A percentile compares a stretch with the other conserved stretches of the same genome.
phyloP scores from a whole-genome alignment of 2,797 vertebrate genomes.

The Sphenopsis melanotis region DNA sequence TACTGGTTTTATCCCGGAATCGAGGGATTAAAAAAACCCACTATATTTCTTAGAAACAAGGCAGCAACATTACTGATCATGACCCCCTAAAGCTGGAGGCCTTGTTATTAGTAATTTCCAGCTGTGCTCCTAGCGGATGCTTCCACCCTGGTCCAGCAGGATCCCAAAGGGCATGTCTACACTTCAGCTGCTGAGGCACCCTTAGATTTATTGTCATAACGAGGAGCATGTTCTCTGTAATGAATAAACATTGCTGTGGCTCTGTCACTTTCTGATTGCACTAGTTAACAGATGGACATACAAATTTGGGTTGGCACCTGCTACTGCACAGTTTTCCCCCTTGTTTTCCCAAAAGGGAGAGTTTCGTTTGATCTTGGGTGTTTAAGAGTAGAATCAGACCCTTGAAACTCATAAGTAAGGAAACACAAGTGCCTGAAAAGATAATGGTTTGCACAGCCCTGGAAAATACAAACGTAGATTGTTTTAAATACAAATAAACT shows the following conservation, averaged over 20 bases:
- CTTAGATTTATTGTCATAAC: constrained; percentile 37
- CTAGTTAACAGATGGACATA: constrained; percentile 33
- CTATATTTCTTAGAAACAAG: background rate
- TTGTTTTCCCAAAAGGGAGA: background rate
- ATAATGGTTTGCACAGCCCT: constrained; percentile 42
- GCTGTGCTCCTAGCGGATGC: background rate
- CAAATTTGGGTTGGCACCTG: constrained; percentile 28
- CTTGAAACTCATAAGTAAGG: background rate
- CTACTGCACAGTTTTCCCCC: background rate
- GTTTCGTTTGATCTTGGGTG: background rate
- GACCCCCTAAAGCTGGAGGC: background rate
- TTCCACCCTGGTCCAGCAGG: background rate
- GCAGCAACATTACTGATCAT: background rate
- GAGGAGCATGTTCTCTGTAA: constrained; percentile 26
- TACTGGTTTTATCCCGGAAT: background rate
- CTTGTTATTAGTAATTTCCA: background rate
- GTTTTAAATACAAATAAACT: constrained; percentile 57
- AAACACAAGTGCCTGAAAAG: background rate
- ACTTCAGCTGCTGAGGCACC: background rate
- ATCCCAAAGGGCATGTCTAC: constrained; percentile 25
- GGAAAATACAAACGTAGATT: constrained; percentile 28
- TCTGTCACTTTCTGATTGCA: constrained; percentile 39
- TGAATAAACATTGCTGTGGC: constrained; percentile 7
- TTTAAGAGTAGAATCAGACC: background rate
- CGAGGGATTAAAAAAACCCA: background rate